Conservation (phyloP, 2,797 vertebrate genomes). For the Eremophila alpestris region DNA sequence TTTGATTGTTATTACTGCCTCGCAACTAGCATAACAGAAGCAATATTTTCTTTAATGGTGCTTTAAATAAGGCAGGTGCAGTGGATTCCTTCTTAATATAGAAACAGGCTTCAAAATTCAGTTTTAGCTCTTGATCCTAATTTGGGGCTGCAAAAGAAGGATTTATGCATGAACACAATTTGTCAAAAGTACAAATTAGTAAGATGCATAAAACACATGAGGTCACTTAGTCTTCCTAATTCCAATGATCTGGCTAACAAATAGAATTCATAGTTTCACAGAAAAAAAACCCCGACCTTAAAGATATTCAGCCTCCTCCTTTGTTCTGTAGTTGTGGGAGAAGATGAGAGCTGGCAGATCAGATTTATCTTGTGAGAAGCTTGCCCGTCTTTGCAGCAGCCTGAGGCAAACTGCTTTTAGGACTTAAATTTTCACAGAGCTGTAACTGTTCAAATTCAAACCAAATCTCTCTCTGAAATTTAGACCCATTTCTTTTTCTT, state of each 20-base stretch:
- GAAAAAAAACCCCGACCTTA: background rate
- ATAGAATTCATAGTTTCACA: background rate
- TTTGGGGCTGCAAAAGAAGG: constrained; percentile 69
- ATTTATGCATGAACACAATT: background rate
- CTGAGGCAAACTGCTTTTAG: background rate
- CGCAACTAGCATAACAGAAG: constrained; percentile 13
- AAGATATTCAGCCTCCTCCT: background rate
- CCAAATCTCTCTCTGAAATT: background rate
- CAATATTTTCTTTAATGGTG: background rate
- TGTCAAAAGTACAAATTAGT: background rate
- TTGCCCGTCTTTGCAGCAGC: background rate
- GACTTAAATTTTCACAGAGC: background rate
- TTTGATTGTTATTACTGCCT: background rate
- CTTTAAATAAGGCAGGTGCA: background rate
- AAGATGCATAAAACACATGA: background rate
- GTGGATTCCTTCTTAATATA: constrained; percentile 25
- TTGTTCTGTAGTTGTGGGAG: background rate
- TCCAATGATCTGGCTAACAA: background rate
- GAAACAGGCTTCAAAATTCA: constrained; percentile 22
- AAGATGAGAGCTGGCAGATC: background rate
- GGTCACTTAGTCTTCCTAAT: background rate
- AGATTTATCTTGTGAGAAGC: background rate
- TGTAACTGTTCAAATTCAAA: background rate
- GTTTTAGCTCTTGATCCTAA: constrained; percentile 36
- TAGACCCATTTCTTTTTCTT: background rate